phyloP scores from a whole-genome alignment of 2,888 invertebrate genomes.

The Patella pellucida region DNA sequence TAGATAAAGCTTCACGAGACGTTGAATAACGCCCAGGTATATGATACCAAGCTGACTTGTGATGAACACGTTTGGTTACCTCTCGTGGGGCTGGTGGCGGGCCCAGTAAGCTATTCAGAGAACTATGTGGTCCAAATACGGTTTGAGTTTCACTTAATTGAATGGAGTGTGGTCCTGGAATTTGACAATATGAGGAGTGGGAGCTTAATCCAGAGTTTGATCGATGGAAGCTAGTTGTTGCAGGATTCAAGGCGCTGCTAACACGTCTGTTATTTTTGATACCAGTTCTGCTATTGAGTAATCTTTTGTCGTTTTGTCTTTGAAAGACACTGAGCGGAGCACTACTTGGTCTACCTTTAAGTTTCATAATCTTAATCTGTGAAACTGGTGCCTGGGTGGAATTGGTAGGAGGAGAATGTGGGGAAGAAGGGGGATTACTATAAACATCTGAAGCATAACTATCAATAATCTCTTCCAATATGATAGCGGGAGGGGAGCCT shows the following conservation, averaged over 20 bases:
- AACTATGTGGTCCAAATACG: slow-evolving; percentile 57
- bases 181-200: slow-evolving; percentile 44
- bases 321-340: slow-evolving; percentile 9
- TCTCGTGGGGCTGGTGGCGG: slow-evolving; percentile 44
- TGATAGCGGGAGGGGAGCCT: neutral
- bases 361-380: neutral
- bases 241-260: slow-evolving; percentile 43
- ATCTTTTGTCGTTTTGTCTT: slow-evolving; percentile 30
- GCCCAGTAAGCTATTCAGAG: slow-evolving; percentile 51
- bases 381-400: neutral
- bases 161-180: slow-evolving; percentile 52
- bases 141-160: slow-evolving; percentile 48
- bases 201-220: slow-evolving; percentile 37
- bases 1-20: slow-evolving; percentile 46
- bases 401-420: neutral
- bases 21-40: slow-evolving; percentile 65
- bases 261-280: slow-evolving; percentile 40
- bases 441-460: neutral
- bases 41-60: slow-evolving; percentile 67
- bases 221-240: slow-evolving; percentile 29
- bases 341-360: neutral
- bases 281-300: neutral
- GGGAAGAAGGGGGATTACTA: neutral
- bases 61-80: slow-evolving; percentile 44
- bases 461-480: neutral